These are phyloP conservation scores for Drosophila heteroneura DNA, from an alignment of 2,888 invertebrate genomes.

Conservation along the genomic window DNA sequence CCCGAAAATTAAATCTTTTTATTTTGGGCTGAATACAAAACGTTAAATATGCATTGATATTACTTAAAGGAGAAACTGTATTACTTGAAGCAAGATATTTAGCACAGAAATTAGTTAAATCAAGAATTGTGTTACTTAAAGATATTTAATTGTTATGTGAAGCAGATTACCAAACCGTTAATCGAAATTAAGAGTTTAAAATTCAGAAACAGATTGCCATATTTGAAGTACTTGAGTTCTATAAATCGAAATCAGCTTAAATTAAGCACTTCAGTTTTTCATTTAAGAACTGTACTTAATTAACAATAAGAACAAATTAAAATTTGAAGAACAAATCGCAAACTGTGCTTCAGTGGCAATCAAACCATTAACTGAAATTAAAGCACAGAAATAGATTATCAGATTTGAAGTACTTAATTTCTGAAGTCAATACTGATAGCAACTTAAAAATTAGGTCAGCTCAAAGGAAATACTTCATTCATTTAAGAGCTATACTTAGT, in stretches of 20 bases:
- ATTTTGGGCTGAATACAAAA: neutral
- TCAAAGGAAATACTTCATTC: neutral
- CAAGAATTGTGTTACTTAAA: neutral
- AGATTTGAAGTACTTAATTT: neutral
- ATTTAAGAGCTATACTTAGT: neutral
- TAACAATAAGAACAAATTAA: too few species aligned
- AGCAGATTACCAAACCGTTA: neutral
- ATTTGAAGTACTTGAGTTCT: neutral
- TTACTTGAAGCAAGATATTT: neutral
- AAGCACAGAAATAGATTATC: neutral
- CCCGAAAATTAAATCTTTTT: neutral
- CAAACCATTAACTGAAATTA: neutral
- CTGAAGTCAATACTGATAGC: neutral
- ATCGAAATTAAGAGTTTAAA: neutral
- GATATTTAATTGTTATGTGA: neutral
- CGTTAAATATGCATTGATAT: neutral
- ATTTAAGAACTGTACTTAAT: neutral
- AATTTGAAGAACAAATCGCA: too few species aligned
- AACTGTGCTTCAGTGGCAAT: too few species aligned
- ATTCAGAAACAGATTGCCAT: neutral
- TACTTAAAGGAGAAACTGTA: neutral
- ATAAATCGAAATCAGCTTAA: neutral
- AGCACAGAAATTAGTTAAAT: neutral
- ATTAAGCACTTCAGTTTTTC: neutral
- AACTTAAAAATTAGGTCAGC: neutral